These are phyloP conservation scores for Ochropleura plecta DNA, from an alignment of 2,888 invertebrate species.

Conservation along the genomic window DNA sequence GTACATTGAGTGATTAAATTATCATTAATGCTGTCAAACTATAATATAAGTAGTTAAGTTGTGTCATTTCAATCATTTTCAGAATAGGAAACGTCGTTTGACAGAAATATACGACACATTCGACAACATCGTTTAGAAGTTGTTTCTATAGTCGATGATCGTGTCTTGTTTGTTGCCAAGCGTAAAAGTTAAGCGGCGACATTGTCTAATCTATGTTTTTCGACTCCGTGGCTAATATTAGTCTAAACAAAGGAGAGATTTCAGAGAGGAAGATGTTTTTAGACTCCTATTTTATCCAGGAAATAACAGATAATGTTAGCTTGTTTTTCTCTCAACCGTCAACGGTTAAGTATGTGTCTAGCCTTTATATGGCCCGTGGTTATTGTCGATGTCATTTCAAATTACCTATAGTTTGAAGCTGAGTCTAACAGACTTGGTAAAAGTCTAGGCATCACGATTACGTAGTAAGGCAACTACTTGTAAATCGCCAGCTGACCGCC, in stretches of 20 bases:
- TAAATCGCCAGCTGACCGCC: conserved; percentile 45
- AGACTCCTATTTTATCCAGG: too few relatives aligned
- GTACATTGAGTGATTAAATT: too few relatives aligned
- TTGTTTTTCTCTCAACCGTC: too few relatives aligned
- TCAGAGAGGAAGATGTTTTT: background rate
- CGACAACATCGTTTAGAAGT: background rate
- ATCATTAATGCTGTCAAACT: too few relatives aligned
- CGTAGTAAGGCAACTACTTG: conserved; percentile 34
- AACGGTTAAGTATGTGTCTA: too few relatives aligned
- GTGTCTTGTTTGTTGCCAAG: background rate
- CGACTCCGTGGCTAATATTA: too few relatives aligned
- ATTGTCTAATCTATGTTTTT: background rate
- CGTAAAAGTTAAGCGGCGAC: background rate
- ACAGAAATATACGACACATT: too few relatives aligned
- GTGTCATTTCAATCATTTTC: too few relatives aligned
- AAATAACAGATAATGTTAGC: background rate
- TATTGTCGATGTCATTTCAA: background rate
- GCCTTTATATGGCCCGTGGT: background rate
- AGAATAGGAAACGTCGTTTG: too few relatives aligned
- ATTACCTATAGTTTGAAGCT: background rate
- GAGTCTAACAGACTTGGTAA: conserved; percentile 1
- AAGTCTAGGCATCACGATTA: conserved; percentile 26
- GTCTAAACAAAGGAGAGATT: background rate
- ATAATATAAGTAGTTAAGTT: too few relatives aligned
- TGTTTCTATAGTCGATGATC: background rate